Base-by-base conservation (phyloP, 2,888 invertebrate genomes). In the Bugula neritina region DNA sequence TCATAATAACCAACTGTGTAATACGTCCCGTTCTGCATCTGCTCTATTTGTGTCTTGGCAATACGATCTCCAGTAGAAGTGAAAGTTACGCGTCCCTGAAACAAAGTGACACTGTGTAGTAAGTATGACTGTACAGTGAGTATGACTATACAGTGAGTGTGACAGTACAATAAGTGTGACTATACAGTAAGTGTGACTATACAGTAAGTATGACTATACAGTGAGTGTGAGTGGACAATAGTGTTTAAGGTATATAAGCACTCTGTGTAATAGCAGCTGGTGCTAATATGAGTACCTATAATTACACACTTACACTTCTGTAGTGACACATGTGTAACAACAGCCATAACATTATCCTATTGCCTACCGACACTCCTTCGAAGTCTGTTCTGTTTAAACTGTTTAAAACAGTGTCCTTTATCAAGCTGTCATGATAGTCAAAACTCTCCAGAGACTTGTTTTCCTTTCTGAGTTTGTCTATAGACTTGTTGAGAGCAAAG, bases 371-470 rank as follows among this genome's bases (percentile, higher is more conserved):
- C 75, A 99, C 93, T 75, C 99, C 99, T 72, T 94, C 88, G 85
- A 99, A 99, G 80, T 94, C 92, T 27, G 97, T 98, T n/a, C 94
- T 92, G 86, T 97, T 97, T 87, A 99, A 96, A 54, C 98, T 97
- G 74, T 93, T 90, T 86, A 97, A 97, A 81, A 99, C 93, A 84
- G 94, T 93, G 84, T 93, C 91, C 10, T 94, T 94, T 73, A 96
- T 95, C 82, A 92, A 91, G 82, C 92, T 92, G 86, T 96, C 93
- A 55, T 92, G 92, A 85, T 99, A 99, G 72, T 93, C 93, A 85
- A 99, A 99, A 84, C 96, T 92, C 82, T 95, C 95, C 78, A 99
- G 87, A 77, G 91, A 91, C 81, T 91, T 89, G 34, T 92, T 92
- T 75, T 88, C 88, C 79, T 90, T 89, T 77, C 90, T 89, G 72